Evolutionary conservation across 2,888 invertebrate species (phyloP), one percentile per base, ranked within the genome.

Genomic region (Gisinianus flammeolus): DNA sequence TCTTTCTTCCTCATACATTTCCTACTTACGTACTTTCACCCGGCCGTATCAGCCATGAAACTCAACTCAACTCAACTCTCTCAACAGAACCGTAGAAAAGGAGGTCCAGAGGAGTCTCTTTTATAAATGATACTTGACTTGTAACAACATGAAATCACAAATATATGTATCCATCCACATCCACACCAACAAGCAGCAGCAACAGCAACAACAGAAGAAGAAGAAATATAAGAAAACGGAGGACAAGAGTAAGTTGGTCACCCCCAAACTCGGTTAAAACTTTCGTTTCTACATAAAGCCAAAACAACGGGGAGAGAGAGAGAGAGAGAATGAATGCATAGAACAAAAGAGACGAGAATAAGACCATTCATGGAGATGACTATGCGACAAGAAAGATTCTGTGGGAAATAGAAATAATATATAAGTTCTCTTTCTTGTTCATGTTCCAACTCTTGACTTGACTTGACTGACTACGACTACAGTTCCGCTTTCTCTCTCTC

Each of bases 141-240:
- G 62, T 26, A 62, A 62, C 26, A 62, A 62, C 62, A 26, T 62
- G 26, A 62, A 62, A 62, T 62, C 62, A 62, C 62, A 62, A 62
- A 58, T 44, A 44, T 19, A 44, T 44, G 44, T 12, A 44, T 1
- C 44, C 12, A 44, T 58, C 24, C 22, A 12, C 58, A 58, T n/a
- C 8, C 24, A 58, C 58, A 58, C 24, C n/a, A 24, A 62, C 12
- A 62, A 3, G 4, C 3, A 24, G 24, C n/a, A n/a, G n/a, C n/a
- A n/a, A n/a, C n/a, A n/a, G n/a, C n/a, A n/a, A 24, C 22, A 6
- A 24, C 8, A 62, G 19, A 10, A 19, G 26, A 26, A 62, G 4
- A 62, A 56, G 56, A 6, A 26, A 24, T 5, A 62, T 4, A 8
- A 44, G 22, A 62, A 26, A 62, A 62, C 2, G 16, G 62, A 58